A percentile compares a stretch with the other conserved stretches of the same genome.
These are phyloP conservation scores for Marronus borbonicus DNA, from an alignment of 2,888 invertebrate species.

Conservation along the genomic window DNA sequence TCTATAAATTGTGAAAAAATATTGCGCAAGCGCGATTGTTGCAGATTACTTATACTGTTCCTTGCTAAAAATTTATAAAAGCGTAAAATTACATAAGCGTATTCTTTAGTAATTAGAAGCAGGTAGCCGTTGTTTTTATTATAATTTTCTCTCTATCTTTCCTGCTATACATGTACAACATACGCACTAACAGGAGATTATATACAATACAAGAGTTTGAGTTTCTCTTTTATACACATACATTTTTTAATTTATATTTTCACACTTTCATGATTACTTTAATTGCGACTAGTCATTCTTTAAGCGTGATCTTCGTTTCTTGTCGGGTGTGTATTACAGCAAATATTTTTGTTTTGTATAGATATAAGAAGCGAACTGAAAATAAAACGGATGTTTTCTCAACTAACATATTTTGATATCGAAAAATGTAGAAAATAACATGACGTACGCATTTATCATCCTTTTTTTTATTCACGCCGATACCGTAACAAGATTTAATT, in stretches of 20 bases:
- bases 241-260: slow-evolving; percentile 58
- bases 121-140: slow-evolving; percentile 46
- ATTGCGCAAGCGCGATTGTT: slow-evolving; percentile 52
- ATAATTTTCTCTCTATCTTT: slow-evolving; percentile 40
- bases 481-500: slow-evolving; percentile 13
- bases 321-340: not conserved
- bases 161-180: too few species aligned
- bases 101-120: slow-evolving; percentile 60
- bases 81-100: slow-evolving; percentile 63
- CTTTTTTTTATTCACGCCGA: slow-evolving; percentile 3
- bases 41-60: slow-evolving; percentile 50
- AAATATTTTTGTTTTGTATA: not conserved
- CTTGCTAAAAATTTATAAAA: slow-evolving; percentile 57
- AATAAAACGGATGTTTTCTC: not conserved
- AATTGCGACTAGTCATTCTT: slow-evolving; percentile 53
- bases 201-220: slow-evolving; percentile 50
- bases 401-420: not conserved
- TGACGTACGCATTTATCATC: not conserved
- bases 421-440: not conserved
- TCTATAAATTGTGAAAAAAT: slow-evolving; percentile 39
- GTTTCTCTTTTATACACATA: slow-evolving; percentile 60
- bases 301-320: not conserved
- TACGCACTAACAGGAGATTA: not conserved
- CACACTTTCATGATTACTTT: slow-evolving; percentile 62
- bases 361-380: not conserved